Conservation (phyloP, 2,113 vertebrate species). For the Scytalopus superciliaris region DNA sequence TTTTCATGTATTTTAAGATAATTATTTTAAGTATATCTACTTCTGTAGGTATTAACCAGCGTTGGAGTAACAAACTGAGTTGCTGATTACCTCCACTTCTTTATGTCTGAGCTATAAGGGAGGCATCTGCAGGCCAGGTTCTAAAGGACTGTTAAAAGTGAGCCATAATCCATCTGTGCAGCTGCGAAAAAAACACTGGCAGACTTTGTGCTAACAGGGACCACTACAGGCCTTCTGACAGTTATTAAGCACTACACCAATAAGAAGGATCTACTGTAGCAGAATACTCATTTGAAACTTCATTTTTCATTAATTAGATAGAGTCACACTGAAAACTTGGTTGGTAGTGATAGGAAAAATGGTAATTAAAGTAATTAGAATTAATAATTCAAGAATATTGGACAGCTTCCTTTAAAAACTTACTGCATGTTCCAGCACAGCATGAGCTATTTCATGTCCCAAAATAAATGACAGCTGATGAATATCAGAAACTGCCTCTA, state of each 20-base stretch:
- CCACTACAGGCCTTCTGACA: background rate
- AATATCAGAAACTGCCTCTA: constrained; percentile 81
- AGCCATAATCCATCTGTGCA: background rate
- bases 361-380: background rate
- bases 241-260: background rate
- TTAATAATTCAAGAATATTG: background rate
- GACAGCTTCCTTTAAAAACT: constrained; percentile 64
- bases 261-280: background rate
- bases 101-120: background rate
- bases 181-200: background rate
- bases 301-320: background rate
- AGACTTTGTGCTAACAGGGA: background rate
- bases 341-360: background rate
- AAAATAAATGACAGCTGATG: constrained; percentile 90
- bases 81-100: background rate
- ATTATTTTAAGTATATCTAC: background rate
- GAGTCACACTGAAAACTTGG: background rate
- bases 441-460: constrained; percentile 95
- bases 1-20: background rate
- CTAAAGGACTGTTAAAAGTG: background rate
- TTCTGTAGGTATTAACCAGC: background rate
- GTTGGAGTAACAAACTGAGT: background rate
- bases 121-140: background rate
- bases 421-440: constrained; percentile 88
- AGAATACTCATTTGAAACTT: background rate